phyloP scores from a whole-genome alignment of 2,113 vertebrate genomes.

The Fukomys damarensis region DNA sequence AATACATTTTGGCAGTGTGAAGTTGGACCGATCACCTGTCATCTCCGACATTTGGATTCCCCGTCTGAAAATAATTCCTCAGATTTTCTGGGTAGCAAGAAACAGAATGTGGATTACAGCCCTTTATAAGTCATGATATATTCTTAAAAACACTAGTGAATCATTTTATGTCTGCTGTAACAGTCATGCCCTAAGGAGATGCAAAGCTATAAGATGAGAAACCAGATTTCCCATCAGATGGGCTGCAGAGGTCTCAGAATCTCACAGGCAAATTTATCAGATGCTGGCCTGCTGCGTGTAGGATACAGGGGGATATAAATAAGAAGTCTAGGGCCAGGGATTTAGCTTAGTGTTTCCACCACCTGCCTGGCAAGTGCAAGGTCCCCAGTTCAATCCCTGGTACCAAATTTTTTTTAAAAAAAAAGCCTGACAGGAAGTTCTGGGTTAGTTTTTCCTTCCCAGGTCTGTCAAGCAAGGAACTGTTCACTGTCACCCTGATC shows the following conservation, averaged over 20 bases:
- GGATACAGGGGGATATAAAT: background rate
- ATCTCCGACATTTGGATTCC: background rate
- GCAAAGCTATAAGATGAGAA: background rate
- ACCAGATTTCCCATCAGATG: background rate
- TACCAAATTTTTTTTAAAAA: no score
- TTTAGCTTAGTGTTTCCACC: no score
- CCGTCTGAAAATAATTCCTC: conserved; percentile 1
- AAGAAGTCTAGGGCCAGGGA: background rate
- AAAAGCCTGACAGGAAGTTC: background rate
- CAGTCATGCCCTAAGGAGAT: background rate
- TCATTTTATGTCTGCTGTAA: background rate
- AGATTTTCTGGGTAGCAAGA: conserved; percentile 18
- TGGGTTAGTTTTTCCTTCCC: background rate
- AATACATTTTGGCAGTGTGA: background rate
- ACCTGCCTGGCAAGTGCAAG: no score
- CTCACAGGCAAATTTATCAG: background rate
- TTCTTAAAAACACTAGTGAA: background rate
- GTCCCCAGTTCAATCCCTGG: no score
- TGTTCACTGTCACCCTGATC: background rate
- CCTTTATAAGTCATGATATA: conserved; percentile 2
- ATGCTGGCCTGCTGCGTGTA: background rate
- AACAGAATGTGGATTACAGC: background rate
- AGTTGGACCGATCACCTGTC: background rate
- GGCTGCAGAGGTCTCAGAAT: background rate
- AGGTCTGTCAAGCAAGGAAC: background rate